These are phyloP conservation scores for Norana najaformis DNA, from an alignment of 2,888 invertebrate genomes.

Conservation along the genomic window DNA sequence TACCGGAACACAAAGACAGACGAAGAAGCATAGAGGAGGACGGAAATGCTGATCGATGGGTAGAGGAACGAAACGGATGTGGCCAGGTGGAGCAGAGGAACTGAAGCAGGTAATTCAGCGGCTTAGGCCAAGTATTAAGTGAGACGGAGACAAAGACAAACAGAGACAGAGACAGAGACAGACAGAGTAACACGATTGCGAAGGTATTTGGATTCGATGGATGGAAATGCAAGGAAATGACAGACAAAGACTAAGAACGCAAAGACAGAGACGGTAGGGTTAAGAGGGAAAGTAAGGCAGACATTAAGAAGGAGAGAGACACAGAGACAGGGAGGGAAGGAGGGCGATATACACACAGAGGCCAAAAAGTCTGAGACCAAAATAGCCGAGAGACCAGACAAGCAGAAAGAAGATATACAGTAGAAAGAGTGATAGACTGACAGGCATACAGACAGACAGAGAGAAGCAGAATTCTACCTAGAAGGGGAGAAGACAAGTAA, in stretches of 20 bases:
- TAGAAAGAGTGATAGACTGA: background rate
- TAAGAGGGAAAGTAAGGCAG: background rate
- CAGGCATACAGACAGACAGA: background rate
- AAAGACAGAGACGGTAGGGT: background rate
- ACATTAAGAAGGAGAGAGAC: background rate
- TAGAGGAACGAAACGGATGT: background rate
- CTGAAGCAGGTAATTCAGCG: background rate
- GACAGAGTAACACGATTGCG: background rate
- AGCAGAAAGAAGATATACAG: background rate
- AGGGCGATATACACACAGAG: background rate
- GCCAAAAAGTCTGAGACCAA: background rate
- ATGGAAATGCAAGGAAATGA: background rate
- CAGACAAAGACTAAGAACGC: background rate
- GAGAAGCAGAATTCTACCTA: too few relatives aligned
- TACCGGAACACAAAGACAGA: background rate
- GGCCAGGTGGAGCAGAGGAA: constrained; percentile 1
- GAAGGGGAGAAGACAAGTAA: background rate
- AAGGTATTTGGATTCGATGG: background rate
- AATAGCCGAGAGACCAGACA: background rate
- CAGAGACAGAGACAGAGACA: background rate
- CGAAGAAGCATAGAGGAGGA: background rate
- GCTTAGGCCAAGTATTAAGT: background rate
- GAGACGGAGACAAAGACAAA: background rate
- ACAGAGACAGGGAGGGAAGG: background rate
- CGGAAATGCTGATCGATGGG: background rate